Evolutionary conservation across 2,888 invertebrate species (phyloP).

Genomic region (Parnassius smintheus): DNA sequence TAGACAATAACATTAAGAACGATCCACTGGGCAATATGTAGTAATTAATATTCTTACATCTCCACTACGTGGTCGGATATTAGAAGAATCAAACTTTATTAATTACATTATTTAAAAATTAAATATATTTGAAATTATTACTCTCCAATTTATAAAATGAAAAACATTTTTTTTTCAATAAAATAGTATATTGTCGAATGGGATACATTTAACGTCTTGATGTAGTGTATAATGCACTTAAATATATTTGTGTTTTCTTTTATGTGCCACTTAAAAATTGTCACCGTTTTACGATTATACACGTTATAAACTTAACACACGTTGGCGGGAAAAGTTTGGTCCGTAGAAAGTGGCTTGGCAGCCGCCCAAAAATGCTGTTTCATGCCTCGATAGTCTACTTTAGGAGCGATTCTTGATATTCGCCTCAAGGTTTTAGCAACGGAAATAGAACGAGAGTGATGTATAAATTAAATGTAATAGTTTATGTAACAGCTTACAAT

Average conservation of each 20-base stretch:
- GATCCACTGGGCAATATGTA: too few species aligned
- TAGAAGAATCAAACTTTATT: too few species aligned
- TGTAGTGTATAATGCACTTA: too few species aligned
- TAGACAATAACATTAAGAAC: too few species aligned
- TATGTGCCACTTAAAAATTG: slow-evolving; percentile 5
- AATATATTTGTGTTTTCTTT: background rate
- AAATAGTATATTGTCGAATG: too few species aligned
- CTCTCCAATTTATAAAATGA: too few species aligned
- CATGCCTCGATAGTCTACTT: slow-evolving; percentile 13
- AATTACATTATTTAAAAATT: too few species aligned
- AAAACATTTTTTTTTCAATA: too few species aligned
- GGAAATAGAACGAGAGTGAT: slow-evolving; percentile 16
- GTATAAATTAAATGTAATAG: background rate
- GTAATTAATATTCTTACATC: too few species aligned
- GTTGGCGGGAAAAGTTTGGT: slow-evolving; percentile 6
- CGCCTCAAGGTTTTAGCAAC: slow-evolving; percentile 4
- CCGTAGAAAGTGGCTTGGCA: slow-evolving; percentile 24
- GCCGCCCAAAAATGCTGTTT: slow-evolving; percentile 19
- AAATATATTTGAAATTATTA: too few species aligned
- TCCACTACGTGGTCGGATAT: too few species aligned
- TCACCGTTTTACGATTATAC: slow-evolving; percentile 6
- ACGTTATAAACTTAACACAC: background rate
- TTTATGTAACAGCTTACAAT: background rate
- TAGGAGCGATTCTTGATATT: slow-evolving; percentile 18
- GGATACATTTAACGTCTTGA: too few species aligned